These are phyloP conservation scores for Rana temporaria DNA, from an alignment of 2,113 vertebrate genomes.

Conservation along the genomic window DNA sequence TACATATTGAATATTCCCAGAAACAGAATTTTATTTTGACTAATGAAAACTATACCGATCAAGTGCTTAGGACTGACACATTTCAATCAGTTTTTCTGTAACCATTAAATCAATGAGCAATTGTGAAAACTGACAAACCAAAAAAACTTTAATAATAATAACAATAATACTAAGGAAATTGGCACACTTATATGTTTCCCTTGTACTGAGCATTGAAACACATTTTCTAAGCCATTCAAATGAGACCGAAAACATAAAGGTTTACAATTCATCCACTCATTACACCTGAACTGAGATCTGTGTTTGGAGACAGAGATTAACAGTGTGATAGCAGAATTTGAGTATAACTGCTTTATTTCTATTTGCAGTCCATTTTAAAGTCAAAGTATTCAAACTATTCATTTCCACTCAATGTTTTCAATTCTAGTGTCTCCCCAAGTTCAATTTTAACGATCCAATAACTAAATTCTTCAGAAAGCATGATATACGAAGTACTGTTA, in stretches of 20 bases:
- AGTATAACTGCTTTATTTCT: not conserved
- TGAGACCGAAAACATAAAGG: conserved; percentile 41
- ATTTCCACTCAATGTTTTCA: not conserved
- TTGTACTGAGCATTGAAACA: conserved; percentile 53
- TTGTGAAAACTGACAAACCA: conserved; percentile 51
- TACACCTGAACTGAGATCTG: not conserved
- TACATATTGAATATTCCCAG: conserved; percentile 62
- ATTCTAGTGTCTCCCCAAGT: too few relatives aligned
- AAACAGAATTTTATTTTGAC: conserved; percentile 63
- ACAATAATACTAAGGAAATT: conserved; percentile 61
- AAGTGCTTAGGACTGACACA: conserved; percentile 56
- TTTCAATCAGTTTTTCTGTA: conserved; percentile 60
- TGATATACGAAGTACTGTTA: too few relatives aligned
- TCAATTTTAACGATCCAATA: too few relatives aligned
- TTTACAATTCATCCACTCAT: conserved; percentile 9
- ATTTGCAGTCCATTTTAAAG: not conserved
- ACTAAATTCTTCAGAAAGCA: too few relatives aligned
- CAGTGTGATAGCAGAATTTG: not conserved
- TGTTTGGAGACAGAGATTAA: conserved; percentile 6
- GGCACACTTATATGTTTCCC: conserved; percentile 42
- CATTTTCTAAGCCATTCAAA: conserved; percentile 27
- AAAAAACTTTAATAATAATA: conserved; percentile 15
- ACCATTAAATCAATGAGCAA: conserved; percentile 58
- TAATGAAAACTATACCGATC: conserved; percentile 61
- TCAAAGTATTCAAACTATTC: not conserved